A percentile compares a stretch with the other conserved stretches of the same genome.
Conservation (phyloP, 2,113 vertebrate genomes). For the Scomber japonicus region DNA sequence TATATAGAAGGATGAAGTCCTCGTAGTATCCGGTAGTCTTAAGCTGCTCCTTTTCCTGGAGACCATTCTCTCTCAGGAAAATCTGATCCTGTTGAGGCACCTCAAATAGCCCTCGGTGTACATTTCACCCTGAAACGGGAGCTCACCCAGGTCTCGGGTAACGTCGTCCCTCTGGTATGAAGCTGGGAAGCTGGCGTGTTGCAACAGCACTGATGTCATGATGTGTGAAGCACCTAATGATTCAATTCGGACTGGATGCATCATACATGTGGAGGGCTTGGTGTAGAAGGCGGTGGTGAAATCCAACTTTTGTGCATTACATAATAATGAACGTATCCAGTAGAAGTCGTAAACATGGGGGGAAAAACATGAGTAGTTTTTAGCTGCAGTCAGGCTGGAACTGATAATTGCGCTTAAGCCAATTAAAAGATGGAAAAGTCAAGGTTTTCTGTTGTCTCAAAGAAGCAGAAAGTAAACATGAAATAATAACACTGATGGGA, state of each 20-base stretch:
- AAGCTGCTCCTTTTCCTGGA: slow-evolving; percentile 32
- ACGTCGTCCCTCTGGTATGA: slow-evolving; percentile 6
- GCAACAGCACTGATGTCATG: slow-evolving; percentile 2
- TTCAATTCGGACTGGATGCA: not conserved
- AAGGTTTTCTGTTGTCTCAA: not conserved
- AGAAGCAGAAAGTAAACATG: not conserved
- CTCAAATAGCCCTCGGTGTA: slow-evolving; percentile 63
- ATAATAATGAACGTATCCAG: not conserved
- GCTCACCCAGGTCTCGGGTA: slow-evolving; percentile 33
- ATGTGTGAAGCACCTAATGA: not conserved
- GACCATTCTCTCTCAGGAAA: slow-evolving; percentile 17
- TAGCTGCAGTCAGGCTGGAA: not conserved
- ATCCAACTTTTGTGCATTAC: not conserved
- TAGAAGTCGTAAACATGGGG: no score
- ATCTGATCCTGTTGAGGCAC: slow-evolving; percentile 33
- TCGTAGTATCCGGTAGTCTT: not conserved
- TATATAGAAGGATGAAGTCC: not conserved
- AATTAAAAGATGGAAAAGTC: not conserved
- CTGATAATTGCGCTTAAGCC: not conserved
- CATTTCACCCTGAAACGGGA: slow-evolving; percentile 55
- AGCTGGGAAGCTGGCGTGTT: slow-evolving; percentile 13
- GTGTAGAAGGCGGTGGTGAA: not conserved
- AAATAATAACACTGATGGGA: no score
- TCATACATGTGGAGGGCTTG: no score
- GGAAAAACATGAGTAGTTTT: not conserved